phyloP scores from a whole-genome alignment of 2,797 vertebrate genomes.

The Pitangus sulphuratus region DNA sequence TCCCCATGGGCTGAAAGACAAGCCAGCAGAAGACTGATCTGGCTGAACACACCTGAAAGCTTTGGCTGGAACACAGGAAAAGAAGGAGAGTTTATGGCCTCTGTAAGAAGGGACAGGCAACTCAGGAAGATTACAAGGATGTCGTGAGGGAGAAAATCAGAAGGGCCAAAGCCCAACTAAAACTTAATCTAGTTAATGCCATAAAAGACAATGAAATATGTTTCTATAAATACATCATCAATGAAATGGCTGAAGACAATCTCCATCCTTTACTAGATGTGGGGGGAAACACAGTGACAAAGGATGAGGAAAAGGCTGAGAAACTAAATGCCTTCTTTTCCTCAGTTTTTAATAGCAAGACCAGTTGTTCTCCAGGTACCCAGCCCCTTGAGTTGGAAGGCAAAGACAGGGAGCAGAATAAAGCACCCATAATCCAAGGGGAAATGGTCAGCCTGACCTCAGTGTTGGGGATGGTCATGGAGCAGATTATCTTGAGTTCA shows the following conservation, averaged over 20 bases:
- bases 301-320: not conserved
- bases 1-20: not conserved
- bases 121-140: not conserved
- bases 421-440: not conserved
- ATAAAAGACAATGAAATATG: not conserved
- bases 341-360: not conserved
- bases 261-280: not conserved
- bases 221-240: not conserved
- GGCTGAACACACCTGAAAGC: not conserved
- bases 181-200: not conserved
- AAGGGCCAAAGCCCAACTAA: not conserved
- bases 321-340: not conserved
- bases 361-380: not conserved
- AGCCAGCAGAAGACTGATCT: not conserved
- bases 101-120: not conserved
- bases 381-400: not conserved
- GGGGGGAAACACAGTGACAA: not conserved
- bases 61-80: not conserved
- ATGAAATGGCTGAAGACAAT: not conserved
- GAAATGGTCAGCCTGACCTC: not conserved
- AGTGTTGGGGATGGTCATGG: not conserved
- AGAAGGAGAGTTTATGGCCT: not conserved
- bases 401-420: not conserved
- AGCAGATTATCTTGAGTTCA: not conserved
- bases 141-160: rapidly evolving